phyloP scores from a whole-genome alignment of 2,113 vertebrate species.

The Phalacrocorax brasilianus region DNA sequence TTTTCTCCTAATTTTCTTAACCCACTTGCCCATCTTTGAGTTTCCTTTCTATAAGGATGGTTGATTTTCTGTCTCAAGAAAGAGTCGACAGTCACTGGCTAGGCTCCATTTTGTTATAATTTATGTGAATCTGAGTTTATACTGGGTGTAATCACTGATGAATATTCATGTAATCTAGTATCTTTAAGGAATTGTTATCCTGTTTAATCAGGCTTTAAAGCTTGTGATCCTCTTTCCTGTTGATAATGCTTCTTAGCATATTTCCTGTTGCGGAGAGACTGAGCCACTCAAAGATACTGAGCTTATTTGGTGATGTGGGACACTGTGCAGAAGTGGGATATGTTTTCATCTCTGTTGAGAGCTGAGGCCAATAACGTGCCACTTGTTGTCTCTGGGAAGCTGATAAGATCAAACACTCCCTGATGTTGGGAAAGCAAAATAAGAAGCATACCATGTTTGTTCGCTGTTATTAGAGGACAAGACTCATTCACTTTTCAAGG shows the following conservation, averaged over 20 bases:
- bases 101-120: neutral
- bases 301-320: neutral
- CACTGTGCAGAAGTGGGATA: neutral
- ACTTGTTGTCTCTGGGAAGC: neutral
- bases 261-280: slow-evolving; percentile 52
- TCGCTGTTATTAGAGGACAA: neutral
- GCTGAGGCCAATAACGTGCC: neutral
- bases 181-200: slow-evolving; percentile 55
- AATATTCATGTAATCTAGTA: slow-evolving; percentile 52
- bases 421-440: neutral
- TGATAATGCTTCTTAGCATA: slow-evolving; percentile 59
- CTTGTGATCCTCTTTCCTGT: slow-evolving; percentile 63
- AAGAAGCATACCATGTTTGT: neutral
- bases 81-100: neutral
- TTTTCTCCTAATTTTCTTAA: neutral
- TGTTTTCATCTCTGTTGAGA: slow-evolving; percentile 38
- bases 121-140: slow-evolving; percentile 24
- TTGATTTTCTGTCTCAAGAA: neutral
- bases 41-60: neutral
- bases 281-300: neutral
- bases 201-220: slow-evolving; percentile 56
- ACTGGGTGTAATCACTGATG: neutral
- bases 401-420: neutral
- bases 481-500: neutral
- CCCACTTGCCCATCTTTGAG: neutral